Conservation (phyloP, 2,797 vertebrate species). For the Hafferia zeledoni region DNA sequence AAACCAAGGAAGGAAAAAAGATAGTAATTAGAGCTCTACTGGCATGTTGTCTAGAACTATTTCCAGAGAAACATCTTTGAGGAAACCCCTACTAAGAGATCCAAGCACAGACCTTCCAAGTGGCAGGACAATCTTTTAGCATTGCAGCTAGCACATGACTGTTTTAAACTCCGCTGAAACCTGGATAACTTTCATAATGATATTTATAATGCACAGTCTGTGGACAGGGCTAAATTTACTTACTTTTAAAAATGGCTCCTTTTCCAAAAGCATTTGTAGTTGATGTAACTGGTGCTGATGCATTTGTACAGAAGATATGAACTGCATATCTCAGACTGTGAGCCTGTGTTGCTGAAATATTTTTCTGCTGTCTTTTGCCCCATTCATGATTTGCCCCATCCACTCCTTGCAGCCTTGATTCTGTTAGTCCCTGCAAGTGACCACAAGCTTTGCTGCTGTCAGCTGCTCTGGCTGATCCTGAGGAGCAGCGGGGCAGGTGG, state of each 20-base stretch:
- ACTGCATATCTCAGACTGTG: rapidly evolving
- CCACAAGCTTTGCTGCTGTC: background rate
- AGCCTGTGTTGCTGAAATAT: background rate
- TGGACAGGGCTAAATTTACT: background rate
- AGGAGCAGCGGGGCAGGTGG: rapidly evolving
- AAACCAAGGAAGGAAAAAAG: background rate
- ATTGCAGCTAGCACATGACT: background rate
- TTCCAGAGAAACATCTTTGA: background rate
- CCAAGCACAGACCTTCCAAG: background rate
- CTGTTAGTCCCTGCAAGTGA: background rate
- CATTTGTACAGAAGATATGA: background rate
- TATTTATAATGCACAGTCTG: background rate
- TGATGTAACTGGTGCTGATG: rapidly evolving
- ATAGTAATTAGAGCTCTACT: background rate
- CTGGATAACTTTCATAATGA: background rate
- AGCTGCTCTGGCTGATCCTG: rapidly evolving
- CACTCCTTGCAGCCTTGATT: background rate
- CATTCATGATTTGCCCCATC: background rate
- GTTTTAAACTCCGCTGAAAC: background rate
- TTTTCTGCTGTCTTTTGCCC: background rate
- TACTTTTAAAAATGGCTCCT: background rate
- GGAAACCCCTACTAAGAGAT: background rate
- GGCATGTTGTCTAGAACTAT: background rate
- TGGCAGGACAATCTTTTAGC: background rate
- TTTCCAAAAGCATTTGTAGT: background rate